phyloP scores from a whole-genome alignment of 2,797 vertebrate genomes.

The Pangasius sanitwongsei region DNA sequence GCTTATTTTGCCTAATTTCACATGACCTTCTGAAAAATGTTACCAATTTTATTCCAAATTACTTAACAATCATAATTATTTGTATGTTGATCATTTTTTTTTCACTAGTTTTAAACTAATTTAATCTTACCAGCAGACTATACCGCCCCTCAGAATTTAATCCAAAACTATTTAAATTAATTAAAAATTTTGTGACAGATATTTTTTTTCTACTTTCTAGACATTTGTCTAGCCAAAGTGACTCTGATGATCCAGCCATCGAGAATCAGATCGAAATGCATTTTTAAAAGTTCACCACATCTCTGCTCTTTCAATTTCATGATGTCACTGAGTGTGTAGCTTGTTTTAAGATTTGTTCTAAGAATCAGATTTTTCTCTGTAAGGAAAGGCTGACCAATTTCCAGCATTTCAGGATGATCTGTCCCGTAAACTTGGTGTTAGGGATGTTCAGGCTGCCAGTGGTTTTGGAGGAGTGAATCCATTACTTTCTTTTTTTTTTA shows the following conservation, averaged over 20 bases:
- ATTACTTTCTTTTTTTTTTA: neutral
- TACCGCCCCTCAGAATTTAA: neutral
- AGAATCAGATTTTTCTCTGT: neutral
- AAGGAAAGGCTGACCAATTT: neutral
- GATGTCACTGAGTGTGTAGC: neutral
- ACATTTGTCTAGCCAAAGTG: neutral
- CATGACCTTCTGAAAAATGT: neutral
- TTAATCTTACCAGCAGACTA: neutral
- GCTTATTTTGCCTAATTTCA: neutral
- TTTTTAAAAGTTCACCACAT: neutral
- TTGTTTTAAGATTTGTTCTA: neutral
- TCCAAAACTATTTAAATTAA: neutral
- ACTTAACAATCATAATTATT: neutral
- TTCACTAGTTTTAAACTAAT: neutral
- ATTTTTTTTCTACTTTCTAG: neutral
- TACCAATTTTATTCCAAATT: neutral
- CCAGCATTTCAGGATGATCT: neutral
- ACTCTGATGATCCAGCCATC: neutral
- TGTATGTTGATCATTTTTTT: neutral
- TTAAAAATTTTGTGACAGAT: neutral
- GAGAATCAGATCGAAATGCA: neutral
- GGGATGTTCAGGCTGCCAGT: neutral
- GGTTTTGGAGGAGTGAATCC: neutral
- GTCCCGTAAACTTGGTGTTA: neutral
- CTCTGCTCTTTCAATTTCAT: neutral